Evolutionary conservation across 2,113 vertebrate species (phyloP), one percentile per base, ranked within the genome.

Genomic region (Cyphomyrus discorhynchus): DNA sequence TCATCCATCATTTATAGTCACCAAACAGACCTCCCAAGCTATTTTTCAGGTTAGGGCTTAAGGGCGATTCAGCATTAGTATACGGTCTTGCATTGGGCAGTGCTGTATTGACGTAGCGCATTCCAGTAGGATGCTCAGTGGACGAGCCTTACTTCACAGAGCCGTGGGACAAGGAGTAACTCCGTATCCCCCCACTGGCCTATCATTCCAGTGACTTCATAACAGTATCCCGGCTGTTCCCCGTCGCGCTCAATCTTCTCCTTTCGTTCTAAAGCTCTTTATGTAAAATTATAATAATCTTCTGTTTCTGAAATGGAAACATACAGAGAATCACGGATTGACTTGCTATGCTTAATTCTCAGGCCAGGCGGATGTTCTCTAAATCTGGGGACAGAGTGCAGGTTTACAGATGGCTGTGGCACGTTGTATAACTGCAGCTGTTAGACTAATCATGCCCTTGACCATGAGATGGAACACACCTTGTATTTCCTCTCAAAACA

Each of bases 401-500:
- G 50, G 74, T 46, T 89, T 62, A 46, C 42, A 35, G 15, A 84
- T 24, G 21, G 52, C 52, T 84, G 49, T 46, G 27, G 35, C 10
- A 53, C 77, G 4, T 53, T 83, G 74, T 39, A 17, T 89, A 84
- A 58, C 49, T 21, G 1, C 2, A 19, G 88, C 49, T 35, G 21
- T 47, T 17, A 84, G 21, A 46, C 52, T 85, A 42, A 89, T 85
- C 39, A n/a, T n/a, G 77, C 45, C 70, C 8, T 88, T 45, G 19
- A 15, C 35, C 74, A n/a, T 84, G 27, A 89, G 52, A 84, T 47
- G 35, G 35, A 62, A 84, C 50, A 82, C 39, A 13, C 50, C 53
- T 85, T 31, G 21, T n/a, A 85, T 89, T 89, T 89, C 74, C 53
- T 47, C 53, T 46, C 45, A 35, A 42, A 56, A 89, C 39, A 49